phyloP scores from a whole-genome alignment of 2,888 invertebrate genomes.

The Lasioglossum pauxillum region DNA sequence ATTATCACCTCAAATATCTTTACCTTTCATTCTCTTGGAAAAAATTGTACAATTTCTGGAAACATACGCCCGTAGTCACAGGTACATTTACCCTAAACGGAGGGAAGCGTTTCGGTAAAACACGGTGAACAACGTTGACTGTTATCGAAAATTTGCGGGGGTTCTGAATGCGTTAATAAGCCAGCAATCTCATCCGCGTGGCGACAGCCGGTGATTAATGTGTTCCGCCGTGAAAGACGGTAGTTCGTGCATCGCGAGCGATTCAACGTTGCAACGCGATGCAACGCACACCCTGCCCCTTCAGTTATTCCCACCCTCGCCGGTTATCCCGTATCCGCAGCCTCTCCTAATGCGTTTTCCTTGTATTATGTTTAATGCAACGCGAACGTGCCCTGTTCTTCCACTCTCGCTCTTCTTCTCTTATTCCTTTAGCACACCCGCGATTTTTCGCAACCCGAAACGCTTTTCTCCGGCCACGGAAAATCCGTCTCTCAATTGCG shows the following conservation, averaged over 20 bases:
- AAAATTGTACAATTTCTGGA: not conserved
- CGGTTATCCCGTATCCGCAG: constrained; percentile 11
- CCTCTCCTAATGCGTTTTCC: constrained; percentile 53
- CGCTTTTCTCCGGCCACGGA: not conserved
- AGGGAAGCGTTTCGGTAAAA: not conserved
- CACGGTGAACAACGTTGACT: not conserved
- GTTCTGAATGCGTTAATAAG: constrained; percentile 42
- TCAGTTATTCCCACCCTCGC: not conserved
- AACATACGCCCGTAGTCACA: not conserved
- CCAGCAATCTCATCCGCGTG: constrained; percentile 29
- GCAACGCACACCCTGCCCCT: not conserved
- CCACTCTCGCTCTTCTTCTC: not conserved
- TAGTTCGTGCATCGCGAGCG: not conserved
- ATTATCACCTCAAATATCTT: no score
- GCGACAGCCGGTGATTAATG: constrained; percentile 52
- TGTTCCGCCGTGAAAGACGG: constrained; percentile 15
- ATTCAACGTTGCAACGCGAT: no score
- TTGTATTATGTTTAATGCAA: constrained; percentile 44
- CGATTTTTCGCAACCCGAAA: not conserved
- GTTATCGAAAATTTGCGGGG: not conserved
- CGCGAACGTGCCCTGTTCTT: constrained; percentile 30
- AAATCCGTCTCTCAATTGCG: not conserved
- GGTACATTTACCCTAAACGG: not conserved
- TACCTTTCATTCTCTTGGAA: not conserved
- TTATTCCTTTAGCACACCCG: not conserved